These are phyloP conservation scores for Tryphoninae sp. DNA, from an alignment of 2,888 invertebrate species.

Conservation along the genomic window DNA sequence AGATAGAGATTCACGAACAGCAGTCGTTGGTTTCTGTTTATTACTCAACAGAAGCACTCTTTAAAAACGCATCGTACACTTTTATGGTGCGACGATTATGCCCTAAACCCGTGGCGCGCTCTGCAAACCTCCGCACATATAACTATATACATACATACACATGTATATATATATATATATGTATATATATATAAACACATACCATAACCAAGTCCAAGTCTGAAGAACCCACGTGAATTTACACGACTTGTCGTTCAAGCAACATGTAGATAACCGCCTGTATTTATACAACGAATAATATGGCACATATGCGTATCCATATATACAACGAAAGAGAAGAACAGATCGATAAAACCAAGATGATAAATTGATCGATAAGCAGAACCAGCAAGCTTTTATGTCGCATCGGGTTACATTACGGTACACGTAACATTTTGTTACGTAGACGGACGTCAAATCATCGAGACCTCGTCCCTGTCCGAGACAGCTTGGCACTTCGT, in stretches of 20 bases:
- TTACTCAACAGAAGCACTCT: constrained; percentile 78
- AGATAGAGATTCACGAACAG: constrained; percentile 65
- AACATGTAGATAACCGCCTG: constrained; percentile 40
- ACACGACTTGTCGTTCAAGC: constrained; percentile 23
- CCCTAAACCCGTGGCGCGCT: constrained; percentile 72
- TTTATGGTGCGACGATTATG: constrained; percentile 79
- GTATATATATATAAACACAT: constrained; percentile 11
- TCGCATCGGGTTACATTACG: constrained; percentile 6
- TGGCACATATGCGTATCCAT: constrained; percentile 8
- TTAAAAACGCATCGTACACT: constrained; percentile 80
- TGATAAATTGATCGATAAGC: constrained; percentile 43
- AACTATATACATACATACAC: neutral
- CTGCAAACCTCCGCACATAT: constrained; percentile 49
- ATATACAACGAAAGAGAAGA: neutral
- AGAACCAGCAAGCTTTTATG: constrained; percentile 30
- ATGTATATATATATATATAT: constrained; percentile 13
- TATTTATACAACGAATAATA: constrained; percentile 11
- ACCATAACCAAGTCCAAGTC: constrained; percentile 21
- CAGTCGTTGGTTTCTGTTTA: constrained; percentile 75
- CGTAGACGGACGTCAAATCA: constrained; percentile 1
- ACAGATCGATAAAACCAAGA: constrained; percentile 6
- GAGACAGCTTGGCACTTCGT: neutral
- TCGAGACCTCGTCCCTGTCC: neutral
- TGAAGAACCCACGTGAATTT: constrained; percentile 34
- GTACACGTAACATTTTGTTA: constrained; percentile 2